Conservation (phyloP, 2,113 vertebrate species). For the Mus spicilegus region DNA sequence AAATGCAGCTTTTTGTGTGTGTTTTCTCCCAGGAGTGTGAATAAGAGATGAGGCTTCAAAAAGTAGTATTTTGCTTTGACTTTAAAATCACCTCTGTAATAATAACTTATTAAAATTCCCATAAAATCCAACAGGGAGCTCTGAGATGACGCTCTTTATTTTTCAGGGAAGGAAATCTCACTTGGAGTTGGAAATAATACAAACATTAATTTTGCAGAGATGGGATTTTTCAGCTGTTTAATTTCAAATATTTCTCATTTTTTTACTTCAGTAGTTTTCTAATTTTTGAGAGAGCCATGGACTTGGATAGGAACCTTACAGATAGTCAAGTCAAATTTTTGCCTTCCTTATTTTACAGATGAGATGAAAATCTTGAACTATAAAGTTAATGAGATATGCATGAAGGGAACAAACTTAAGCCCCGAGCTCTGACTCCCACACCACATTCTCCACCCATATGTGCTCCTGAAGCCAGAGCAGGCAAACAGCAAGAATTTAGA, state of each 20-base stretch:
- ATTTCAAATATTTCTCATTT: slow-evolving; percentile 13
- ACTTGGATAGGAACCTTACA: slow-evolving; percentile 9
- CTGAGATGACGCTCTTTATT: background rate
- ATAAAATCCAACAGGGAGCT: background rate
- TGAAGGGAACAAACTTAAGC: background rate
- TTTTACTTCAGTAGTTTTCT: slow-evolving; percentile 10
- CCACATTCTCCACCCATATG: background rate
- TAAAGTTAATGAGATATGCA: background rate
- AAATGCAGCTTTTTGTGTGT: slow-evolving; percentile 50
- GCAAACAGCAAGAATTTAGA: background rate
- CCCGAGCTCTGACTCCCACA: background rate
- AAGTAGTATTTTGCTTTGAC: background rate
- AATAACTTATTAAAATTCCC: slow-evolving; percentile 49
- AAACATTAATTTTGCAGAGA: slow-evolving; percentile 34
- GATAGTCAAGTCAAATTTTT: background rate
- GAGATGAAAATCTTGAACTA: slow-evolving; percentile 15
- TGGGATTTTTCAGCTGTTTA: slow-evolving; percentile 2
- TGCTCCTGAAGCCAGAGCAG: background rate
- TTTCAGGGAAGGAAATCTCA: background rate
- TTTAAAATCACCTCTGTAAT: slow-evolving; percentile 9
- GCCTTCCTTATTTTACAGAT: slow-evolving; percentile 15
- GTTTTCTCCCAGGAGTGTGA: slow-evolving; percentile 11
- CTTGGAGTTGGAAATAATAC: background rate
- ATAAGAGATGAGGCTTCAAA: slow-evolving; percentile 39
- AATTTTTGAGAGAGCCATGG: background rate